Evolutionary conservation across 2,797 vertebrate species (phyloP).

Genomic region (Urosaurus nigricauda): DNA sequence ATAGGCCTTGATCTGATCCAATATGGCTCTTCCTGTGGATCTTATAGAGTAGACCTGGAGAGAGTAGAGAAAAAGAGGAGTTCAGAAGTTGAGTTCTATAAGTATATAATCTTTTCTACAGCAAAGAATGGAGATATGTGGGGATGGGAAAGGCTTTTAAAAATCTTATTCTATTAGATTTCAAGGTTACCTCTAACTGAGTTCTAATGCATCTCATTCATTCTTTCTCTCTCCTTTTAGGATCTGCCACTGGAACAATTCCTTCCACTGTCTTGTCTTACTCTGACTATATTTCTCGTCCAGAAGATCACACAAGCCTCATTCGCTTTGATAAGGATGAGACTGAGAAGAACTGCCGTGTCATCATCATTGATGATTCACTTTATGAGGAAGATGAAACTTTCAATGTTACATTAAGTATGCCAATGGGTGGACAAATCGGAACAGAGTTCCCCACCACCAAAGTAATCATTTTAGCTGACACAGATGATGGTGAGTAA

Average conservation of each 20-base stretch:
- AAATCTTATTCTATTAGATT: background rate
- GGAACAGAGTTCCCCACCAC: conserved; percentile 82
- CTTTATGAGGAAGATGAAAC: conserved; percentile 89
- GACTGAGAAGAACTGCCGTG: conserved; percentile 82
- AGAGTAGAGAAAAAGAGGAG: background rate
- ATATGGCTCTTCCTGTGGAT: background rate
- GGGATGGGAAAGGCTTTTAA: background rate
- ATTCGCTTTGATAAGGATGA: conserved; percentile 88
- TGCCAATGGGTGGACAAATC: conserved; percentile 86
- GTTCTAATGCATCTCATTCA: background rate
- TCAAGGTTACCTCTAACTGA: background rate
- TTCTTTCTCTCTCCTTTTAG: conserved; percentile 70
- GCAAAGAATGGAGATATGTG: background rate
- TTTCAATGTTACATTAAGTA: conserved; percentile 87
- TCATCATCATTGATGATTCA: conserved; percentile 89
- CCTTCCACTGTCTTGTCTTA: conserved; percentile 85
- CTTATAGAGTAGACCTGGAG: background rate
- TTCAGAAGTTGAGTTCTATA: background rate
- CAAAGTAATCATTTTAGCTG: conserved; percentile 84
- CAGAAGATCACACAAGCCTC: conserved; percentile 87
- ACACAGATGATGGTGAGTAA: conserved; percentile 87
- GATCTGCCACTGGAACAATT: conserved; percentile 84
- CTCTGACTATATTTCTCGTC: conserved; percentile 88
- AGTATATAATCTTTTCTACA: background rate
- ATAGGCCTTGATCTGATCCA: background rate